Percentiles rank a stretch among this genome's conserved stretches.
These are phyloP conservation scores for Aproaerema taeniolella DNA, from an alignment of 2,888 invertebrate genomes.

Conservation along the genomic window DNA sequence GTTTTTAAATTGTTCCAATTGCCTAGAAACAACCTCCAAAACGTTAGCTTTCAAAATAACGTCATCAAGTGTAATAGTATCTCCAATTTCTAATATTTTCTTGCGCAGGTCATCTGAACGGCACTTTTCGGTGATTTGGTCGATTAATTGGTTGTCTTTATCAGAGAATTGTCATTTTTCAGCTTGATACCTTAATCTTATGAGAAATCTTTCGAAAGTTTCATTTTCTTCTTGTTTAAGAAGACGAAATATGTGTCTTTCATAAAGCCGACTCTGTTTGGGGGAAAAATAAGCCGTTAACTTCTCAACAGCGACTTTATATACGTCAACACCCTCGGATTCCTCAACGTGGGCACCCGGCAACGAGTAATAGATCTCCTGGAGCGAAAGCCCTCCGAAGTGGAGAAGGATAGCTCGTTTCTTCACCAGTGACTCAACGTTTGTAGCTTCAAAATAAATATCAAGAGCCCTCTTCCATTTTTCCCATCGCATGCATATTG, in stretches of 20 bases:
- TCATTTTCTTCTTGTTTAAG: slow-evolving; percentile 16
- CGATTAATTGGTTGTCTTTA: slow-evolving; percentile 18
- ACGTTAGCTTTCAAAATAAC: slow-evolving; percentile 17
- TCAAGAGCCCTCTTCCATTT: slow-evolving; percentile 8
- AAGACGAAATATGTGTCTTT: no score
- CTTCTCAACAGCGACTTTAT: slow-evolving; percentile 13
- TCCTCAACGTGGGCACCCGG: slow-evolving; percentile 13
- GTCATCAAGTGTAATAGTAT: slow-evolving; percentile 12
- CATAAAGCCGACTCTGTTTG: slow-evolving; percentile 17
- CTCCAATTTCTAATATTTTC: slow-evolving; percentile 3
- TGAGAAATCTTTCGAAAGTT: slow-evolving; percentile 22
- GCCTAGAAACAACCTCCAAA: slow-evolving; percentile 9
- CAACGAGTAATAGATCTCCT: slow-evolving; percentile 17
- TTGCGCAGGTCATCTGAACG: slow-evolving; percentile 8
- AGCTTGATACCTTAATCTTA: no score
- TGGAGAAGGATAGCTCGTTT: slow-evolving; percentile 16
- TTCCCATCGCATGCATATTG: background rate
- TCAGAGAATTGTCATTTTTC: slow-evolving; percentile 21
- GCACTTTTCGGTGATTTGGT: no score
- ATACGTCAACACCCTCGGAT: slow-evolving; percentile 8
- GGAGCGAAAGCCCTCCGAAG: slow-evolving; percentile 9
- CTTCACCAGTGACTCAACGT: slow-evolving; percentile 8
- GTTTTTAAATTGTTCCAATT: slow-evolving; percentile 7
- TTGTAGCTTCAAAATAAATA: slow-evolving; percentile 16
- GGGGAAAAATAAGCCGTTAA: slow-evolving; percentile 17